Base-by-base conservation (phyloP, 1,140 invertebrate genomes). In the Lysiphlebus fabarum region DNA sequence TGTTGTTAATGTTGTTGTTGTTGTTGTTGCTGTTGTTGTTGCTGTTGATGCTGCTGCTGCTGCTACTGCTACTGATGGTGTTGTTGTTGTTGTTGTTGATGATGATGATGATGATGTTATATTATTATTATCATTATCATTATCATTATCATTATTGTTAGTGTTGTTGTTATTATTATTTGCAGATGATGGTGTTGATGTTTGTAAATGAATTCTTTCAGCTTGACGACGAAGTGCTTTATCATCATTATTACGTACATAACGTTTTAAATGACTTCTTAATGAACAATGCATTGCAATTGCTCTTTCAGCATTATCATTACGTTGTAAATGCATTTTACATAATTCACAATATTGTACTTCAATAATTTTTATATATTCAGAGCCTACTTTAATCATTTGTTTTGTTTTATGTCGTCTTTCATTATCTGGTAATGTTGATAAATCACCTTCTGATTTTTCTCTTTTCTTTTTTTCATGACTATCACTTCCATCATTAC, bases 311-410 rank as follows among this genome's bases (percentile, higher is more conserved):
- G 80, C 77, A 59, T 87, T 86, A 33, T 85, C 84, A 48, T 59
- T 79, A 69, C 85, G 83, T 42, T 84, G 82, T 55, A 91, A 74
- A 73, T 89, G 90, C 66, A 85, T 82, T 65, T 86, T 85, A 73
- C 90, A 92, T 34, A 91, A 69, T 64, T 90, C 87, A 67, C 90
- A 91, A 73, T 76, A 83, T 57, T 79, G 74, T 56, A 85, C 88
- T 72, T 90, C 87, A 17, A 91, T 80, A 68, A 87, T 85, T 67
- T 89, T 89, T 26, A 90, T 86, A 64, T 85, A 86, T 65, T 91
- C 88, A 53, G 83, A 82, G n/a, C 90, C 90, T 59, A 90, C 85
- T 65, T 88, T 87, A 9, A 88, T 85, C 74, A 86, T 84, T 41
- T 86, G 84, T 66, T 88, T 87, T 63, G 72, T 83, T 76, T 76